Evolutionary conservation across 1,140 invertebrate genomes (phyloP).

Genomic region (Campoletis sonorensis): DNA sequence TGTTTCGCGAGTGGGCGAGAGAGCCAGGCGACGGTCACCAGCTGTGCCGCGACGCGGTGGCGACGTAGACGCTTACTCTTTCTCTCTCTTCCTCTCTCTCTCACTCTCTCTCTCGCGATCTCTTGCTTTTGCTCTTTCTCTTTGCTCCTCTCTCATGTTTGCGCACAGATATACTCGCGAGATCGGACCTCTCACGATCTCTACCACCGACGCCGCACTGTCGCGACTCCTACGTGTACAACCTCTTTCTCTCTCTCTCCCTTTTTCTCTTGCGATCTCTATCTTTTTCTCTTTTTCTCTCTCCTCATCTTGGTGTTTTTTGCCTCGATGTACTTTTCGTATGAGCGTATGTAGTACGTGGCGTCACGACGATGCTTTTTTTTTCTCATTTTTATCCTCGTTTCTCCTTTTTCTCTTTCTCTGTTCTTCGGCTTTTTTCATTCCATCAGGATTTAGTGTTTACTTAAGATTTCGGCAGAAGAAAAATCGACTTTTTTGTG

Average conservation of each 20-base stretch:
- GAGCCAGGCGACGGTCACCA: constrained; percentile 65
- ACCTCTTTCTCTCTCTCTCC: constrained; percentile 29
- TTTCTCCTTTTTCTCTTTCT: neutral
- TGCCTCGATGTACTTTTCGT: constrained; percentile 15
- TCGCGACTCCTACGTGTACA: constrained; percentile 56
- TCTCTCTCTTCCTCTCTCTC: constrained; percentile 31
- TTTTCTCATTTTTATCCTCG: neutral
- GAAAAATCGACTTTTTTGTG: too few species aligned
- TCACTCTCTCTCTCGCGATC: constrained; percentile 15
- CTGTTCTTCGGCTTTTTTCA: too few species aligned
- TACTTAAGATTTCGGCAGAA: too few species aligned
- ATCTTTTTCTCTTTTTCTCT: too few species aligned
- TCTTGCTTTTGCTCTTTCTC: neutral
- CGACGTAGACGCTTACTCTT: constrained; percentile 47
- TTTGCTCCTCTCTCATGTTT: constrained; percentile 16
- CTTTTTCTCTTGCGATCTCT: neutral
- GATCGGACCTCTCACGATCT: constrained; percentile 54
- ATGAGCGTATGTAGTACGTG: constrained; percentile 33
- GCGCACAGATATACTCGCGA: neutral
- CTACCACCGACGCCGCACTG: constrained; percentile 58
- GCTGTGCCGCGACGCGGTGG: constrained; percentile 63
- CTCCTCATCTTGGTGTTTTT: neutral
- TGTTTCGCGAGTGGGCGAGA: constrained; percentile 51
- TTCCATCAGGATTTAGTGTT: too few species aligned
- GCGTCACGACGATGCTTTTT: constrained; percentile 37